phyloP scores from a whole-genome alignment of 2,113 vertebrate genomes.

The Mystacornis crossleyi region DNA sequence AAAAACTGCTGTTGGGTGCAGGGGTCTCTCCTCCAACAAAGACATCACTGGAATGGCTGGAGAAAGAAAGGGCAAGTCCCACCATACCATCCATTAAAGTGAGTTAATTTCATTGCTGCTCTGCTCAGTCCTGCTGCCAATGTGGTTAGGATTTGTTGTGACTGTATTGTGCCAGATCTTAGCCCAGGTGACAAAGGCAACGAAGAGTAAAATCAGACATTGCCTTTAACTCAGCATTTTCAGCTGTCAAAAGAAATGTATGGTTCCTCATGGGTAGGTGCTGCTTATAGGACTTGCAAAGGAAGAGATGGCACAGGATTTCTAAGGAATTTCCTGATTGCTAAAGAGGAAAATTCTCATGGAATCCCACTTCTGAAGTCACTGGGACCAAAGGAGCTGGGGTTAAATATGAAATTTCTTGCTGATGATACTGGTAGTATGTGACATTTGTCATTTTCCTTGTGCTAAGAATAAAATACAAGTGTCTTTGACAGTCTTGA shows the following conservation, averaged over 20 bases:
- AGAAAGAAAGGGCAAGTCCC: neutral
- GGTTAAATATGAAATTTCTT: neutral
- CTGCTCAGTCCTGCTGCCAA: neutral
- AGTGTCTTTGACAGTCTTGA: neutral
- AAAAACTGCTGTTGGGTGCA: neutral
- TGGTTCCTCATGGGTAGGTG: neutral
- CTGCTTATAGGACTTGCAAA: neutral
- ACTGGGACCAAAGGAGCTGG: neutral
- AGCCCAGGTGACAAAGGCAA: neutral
- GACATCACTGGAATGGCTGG: rapidly evolving
- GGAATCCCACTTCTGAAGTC: neutral
- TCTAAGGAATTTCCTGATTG: neutral
- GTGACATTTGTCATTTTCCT: neutral
- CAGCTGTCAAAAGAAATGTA: neutral
- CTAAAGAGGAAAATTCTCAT: neutral
- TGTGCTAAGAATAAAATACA: neutral
- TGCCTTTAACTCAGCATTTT: neutral
- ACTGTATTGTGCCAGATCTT: neutral
- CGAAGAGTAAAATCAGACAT: neutral
- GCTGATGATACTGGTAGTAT: neutral
- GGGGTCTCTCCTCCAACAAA: neutral
- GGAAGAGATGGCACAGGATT: neutral
- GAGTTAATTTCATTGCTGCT: neutral
- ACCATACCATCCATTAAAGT: neutral
- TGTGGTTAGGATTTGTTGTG: neutral